phyloP scores from a whole-genome alignment of 2,797 vertebrate genomes.

The Pyrocephalus nanus region DNA sequence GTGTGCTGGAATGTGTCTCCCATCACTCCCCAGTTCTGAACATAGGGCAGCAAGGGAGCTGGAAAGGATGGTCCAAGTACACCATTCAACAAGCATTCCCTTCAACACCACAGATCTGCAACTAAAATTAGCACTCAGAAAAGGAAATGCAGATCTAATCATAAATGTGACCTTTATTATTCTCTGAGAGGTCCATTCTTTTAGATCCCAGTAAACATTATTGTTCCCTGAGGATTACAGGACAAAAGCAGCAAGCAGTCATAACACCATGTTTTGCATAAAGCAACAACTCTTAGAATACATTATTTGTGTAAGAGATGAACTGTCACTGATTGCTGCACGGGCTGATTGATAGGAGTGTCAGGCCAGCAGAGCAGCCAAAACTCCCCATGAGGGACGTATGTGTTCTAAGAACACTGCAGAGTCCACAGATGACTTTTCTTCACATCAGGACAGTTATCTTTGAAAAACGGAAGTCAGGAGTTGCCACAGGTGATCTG shows the following conservation, averaged over 20 bases:
- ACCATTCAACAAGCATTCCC: background rate
- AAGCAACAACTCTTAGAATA: background rate
- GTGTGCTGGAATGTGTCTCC: background rate
- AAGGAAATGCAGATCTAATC: background rate
- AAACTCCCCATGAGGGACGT: background rate
- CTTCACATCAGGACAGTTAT: fast-evolving
- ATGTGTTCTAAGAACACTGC: background rate
- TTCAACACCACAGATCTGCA: background rate
- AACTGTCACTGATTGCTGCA: background rate
- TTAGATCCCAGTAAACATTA: background rate
- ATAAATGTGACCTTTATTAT: background rate
- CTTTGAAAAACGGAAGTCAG: background rate
- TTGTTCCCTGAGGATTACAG: background rate
- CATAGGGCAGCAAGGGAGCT: fast-evolving
- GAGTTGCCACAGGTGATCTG: background rate
- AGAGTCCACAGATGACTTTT: background rate
- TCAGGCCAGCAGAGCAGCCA: background rate
- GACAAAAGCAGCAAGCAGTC: background rate
- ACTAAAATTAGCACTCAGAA: background rate
- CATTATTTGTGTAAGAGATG: background rate
- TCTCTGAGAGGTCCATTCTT: background rate
- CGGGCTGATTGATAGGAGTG: background rate
- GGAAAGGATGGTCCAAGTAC: background rate
- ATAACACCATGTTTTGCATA: background rate
- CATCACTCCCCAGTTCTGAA: background rate